Conservation (phyloP, 92 coral and sea anemone species). For the Actinostola sp. region DNA sequence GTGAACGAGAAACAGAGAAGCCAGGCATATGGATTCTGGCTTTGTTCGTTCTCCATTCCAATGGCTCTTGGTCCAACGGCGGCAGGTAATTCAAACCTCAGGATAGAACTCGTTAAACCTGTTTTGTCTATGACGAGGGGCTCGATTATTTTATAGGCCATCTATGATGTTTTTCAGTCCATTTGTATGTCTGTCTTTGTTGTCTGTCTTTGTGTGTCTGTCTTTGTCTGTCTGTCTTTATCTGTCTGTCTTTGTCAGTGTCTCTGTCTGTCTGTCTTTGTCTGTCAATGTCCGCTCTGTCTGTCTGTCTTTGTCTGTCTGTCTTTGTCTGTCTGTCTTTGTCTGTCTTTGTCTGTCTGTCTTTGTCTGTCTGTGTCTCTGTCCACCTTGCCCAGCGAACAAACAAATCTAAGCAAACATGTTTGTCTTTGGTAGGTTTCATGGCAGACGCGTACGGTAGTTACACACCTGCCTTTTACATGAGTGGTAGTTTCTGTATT, state of each 20-base stretch:
- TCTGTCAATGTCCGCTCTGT: too few species aligned
- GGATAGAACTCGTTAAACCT: too few species aligned
- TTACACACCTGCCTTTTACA: constrained; percentile 14
- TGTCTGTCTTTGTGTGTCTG: too few species aligned
- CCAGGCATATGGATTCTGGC: constrained; percentile 43
- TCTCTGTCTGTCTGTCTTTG: neutral
- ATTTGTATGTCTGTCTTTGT: neutral
- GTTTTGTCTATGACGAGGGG: too few species aligned
- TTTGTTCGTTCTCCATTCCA: constrained; percentile 9
- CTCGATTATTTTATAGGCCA: neutral
- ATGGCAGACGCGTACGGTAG: constrained; percentile 9
- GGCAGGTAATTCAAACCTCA: constrained; percentile 36
- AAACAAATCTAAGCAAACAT: neutral
- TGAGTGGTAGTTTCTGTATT: constrained; percentile 9
- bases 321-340: too few species aligned
- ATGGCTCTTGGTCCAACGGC: constrained; percentile 42
- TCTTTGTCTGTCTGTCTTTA: too few species aligned
- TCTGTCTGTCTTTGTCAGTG: neutral
- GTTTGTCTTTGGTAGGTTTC: constrained; percentile 7
- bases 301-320: too few species aligned
- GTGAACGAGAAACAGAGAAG: constrained; percentile 26
- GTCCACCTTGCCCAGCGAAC: too few species aligned
- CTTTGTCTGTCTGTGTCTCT: too few species aligned
- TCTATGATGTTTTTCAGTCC: neutral
- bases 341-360: too few species aligned